Percentiles rank a stretch among this genome's conserved stretches.
Conservation (phyloP, 2,797 vertebrate species). For the Acridotheres tristis region DNA sequence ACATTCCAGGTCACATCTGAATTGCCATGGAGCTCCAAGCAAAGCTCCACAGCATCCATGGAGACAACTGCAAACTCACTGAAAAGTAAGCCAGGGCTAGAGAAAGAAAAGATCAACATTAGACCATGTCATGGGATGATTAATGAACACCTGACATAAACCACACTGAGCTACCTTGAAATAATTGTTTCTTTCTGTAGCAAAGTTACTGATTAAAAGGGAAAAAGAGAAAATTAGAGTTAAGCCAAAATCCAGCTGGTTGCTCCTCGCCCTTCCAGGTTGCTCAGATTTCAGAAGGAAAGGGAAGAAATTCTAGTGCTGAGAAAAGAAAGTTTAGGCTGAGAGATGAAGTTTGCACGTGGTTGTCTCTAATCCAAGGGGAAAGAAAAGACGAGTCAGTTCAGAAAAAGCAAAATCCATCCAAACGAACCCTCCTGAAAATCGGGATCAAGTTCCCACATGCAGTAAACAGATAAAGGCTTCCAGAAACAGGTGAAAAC, state of each 20-base stretch:
- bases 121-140: background rate
- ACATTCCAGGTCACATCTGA: slow-evolving; percentile 49
- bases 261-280: background rate
- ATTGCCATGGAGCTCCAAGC: slow-evolving; percentile 43
- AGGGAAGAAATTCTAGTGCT: background rate
- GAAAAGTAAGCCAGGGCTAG: background rate
- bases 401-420: background rate
- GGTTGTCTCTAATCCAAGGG: background rate
- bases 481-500: background rate
- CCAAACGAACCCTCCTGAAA: background rate
- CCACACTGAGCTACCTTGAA: background rate
- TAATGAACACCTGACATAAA: background rate
- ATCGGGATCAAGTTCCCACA: background rate
- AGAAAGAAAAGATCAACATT: background rate
- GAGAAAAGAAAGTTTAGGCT: background rate
- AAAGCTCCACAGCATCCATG: slow-evolving; percentile 25
- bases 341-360: background rate
- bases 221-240: background rate
- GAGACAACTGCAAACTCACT: slow-evolving; percentile 20
- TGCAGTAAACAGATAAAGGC: background rate
- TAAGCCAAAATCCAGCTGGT: background rate
- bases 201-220: background rate
- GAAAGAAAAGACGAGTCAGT: background rate
- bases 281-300: background rate
- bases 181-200: background rate